Conservation (phyloP, 2,888 invertebrate genomes). For the Steromphala cineraria region DNA sequence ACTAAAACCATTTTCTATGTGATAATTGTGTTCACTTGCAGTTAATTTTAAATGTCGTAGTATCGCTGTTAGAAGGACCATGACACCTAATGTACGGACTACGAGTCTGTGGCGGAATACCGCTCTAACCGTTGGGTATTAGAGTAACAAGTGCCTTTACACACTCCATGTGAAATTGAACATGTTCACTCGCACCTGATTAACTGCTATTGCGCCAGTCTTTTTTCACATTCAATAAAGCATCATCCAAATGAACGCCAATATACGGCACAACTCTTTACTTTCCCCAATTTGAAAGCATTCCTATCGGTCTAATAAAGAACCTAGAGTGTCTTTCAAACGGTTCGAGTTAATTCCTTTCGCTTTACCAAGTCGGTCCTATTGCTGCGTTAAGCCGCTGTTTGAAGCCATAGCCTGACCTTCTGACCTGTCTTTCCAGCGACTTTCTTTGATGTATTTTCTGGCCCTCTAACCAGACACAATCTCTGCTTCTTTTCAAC, state of each 20-base stretch:
- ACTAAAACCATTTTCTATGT: too few relatives aligned
- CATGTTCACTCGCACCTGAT: conserved; percentile 7
- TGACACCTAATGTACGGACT: too few relatives aligned
- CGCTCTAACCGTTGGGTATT: too few relatives aligned
- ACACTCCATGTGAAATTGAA: neutral
- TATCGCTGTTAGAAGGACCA: too few relatives aligned
- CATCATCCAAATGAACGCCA: neutral
- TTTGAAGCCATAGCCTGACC: conserved; percentile 2
- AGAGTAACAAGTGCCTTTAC: too few relatives aligned
- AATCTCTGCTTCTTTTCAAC: neutral
- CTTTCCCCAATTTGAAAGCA: conserved; percentile 19
- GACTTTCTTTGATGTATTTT: neutral
- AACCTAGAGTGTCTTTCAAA: conserved; percentile 15
- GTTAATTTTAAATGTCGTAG: too few relatives aligned
- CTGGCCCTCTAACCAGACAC: neutral
- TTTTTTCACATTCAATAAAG: conserved; percentile 1
- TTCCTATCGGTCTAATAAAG: conserved; percentile 10
- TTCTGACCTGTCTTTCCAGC: neutral
- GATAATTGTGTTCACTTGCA: too few relatives aligned
- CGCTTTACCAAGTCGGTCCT: conserved; percentile 6
- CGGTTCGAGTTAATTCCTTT: conserved; percentile 18
- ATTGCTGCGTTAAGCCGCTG: conserved; percentile 5
- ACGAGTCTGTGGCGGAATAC: too few relatives aligned
- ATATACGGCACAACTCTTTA: conserved; percentile 4
- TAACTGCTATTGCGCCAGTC: conserved; percentile 3